Conservation (phyloP, 2,797 vertebrate species). For the Salarias fasciatus region DNA sequence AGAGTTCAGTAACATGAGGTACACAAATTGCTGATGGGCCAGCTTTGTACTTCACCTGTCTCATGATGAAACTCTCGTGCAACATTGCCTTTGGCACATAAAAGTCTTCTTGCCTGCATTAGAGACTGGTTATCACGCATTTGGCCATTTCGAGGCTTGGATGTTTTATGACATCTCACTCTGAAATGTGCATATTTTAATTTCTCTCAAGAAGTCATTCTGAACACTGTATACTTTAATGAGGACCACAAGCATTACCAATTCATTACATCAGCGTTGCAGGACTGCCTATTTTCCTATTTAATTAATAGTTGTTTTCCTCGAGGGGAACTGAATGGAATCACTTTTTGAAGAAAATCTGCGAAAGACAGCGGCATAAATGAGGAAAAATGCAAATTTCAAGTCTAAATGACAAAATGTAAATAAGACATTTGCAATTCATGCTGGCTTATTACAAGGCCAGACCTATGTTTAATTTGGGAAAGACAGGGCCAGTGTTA, state of each 20-base stretch:
- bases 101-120: conserved; percentile 13
- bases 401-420: conserved; percentile 71
- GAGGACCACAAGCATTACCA: conserved; percentile 53
- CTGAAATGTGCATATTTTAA: conserved; percentile 31
- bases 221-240: conserved; percentile 48
- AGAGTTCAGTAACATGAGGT: conserved; percentile 2
- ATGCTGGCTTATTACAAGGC: conserved; percentile 63
- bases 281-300: conserved; percentile 58
- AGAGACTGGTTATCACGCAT: conserved; percentile 15
- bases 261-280: conserved; percentile 65
- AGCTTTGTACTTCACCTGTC: conserved; percentile 21
- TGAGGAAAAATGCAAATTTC: conserved; percentile 71
- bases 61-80: conserved; percentile 26
- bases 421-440: conserved; percentile 75
- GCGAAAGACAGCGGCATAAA: conserved; percentile 57
- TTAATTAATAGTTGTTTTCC: conserved; percentile 66
- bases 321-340: conserved; percentile 48
- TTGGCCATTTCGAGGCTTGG: conserved; percentile 23
- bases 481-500: conserved; percentile 6
- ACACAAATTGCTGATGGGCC: conserved; percentile 43
- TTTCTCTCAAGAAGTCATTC: conserved; percentile 13
- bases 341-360: conserved; percentile 66
- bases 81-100: conserved; percentile 13
- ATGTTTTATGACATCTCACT: conserved; percentile 29
- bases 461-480: conserved; percentile 18